These are phyloP conservation scores for Zele albiditarsus DNA, from an alignment of 2,888 invertebrate genomes.

Conservation along the genomic window DNA sequence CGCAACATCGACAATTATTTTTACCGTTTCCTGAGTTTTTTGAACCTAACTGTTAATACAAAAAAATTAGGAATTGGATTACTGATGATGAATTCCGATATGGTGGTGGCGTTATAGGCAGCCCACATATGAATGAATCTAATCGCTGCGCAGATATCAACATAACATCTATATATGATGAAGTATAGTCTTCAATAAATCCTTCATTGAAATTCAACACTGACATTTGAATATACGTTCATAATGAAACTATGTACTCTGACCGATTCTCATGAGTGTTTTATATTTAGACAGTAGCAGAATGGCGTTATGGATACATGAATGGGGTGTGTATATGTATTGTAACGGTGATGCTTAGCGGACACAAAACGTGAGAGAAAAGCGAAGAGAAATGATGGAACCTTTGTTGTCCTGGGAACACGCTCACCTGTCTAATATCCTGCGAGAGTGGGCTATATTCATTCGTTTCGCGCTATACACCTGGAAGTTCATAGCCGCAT, in stretches of 20 bases:
- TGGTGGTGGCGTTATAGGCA: constrained; percentile 23
- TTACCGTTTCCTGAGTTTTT: background rate
- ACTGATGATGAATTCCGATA: too few relatives aligned
- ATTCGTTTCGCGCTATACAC: constrained; percentile 3
- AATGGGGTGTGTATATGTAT: background rate
- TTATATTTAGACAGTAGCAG: constrained; percentile 52
- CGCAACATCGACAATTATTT: background rate
- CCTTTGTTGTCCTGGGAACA: constrained; percentile 70
- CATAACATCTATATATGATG: background rate
- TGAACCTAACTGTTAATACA: background rate
- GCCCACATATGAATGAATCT: constrained; percentile 51
- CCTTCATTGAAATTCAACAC: constrained; percentile 58
- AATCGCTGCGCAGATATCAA: constrained; percentile 11
- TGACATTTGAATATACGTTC: constrained; percentile 67
- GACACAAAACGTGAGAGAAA: constrained; percentile 57
- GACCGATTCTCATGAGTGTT: constrained; percentile 64
- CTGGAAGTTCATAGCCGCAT: constrained; percentile 31
- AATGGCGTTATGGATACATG: constrained; percentile 48
- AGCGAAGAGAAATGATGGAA: constrained; percentile 58
- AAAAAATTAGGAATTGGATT: too few relatives aligned
- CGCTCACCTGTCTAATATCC: constrained; percentile 70
- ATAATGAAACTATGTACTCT: constrained; percentile 67
- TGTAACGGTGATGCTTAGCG: constrained; percentile 41
- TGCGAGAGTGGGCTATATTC: constrained; percentile 53
- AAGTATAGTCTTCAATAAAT: constrained; percentile 4